These are phyloP conservation scores for Symphodus melops DNA, from an alignment of 2,113 vertebrate species.

Conservation along the genomic window DNA sequence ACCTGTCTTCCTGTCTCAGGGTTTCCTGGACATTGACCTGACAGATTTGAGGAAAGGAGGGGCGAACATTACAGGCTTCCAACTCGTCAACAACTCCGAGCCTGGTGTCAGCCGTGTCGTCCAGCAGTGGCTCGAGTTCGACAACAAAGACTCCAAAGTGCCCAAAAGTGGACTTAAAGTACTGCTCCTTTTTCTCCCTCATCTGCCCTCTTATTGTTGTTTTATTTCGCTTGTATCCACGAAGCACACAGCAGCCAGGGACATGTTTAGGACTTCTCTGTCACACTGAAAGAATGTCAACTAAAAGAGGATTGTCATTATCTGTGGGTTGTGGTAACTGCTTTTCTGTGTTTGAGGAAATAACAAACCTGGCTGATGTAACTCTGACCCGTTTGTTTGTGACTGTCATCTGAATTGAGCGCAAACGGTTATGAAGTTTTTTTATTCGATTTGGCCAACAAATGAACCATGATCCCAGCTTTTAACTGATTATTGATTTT, in stretches of 20 bases:
- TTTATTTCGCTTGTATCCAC: neutral
- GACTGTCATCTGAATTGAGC: slow-evolving; percentile 15
- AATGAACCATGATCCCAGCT: slow-evolving; percentile 3
- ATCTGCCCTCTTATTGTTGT: neutral
- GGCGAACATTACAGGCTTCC: slow-evolving; percentile 97
- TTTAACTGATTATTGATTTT: slow-evolving; percentile 28
- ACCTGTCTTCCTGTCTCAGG: slow-evolving; percentile 77
- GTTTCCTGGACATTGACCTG: slow-evolving; percentile 97
- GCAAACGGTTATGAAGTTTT: slow-evolving; percentile 22
- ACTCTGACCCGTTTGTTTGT: slow-evolving; percentile 15
- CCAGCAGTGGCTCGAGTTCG: slow-evolving; percentile 95
- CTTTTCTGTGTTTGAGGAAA: neutral
- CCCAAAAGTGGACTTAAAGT: slow-evolving; percentile 94
- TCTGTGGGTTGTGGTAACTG: neutral
- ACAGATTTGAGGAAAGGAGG: slow-evolving; percentile 95
- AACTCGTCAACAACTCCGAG: slow-evolving; percentile 94
- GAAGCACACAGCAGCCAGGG: neutral
- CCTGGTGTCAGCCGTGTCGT: slow-evolving; percentile 88
- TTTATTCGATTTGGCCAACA: slow-evolving; percentile 1
- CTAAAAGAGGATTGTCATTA: neutral
- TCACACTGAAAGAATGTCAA: neutral
- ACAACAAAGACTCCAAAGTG: slow-evolving; percentile 92
- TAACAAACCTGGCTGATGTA: neutral
- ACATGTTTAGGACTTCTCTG: neutral
- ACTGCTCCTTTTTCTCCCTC: slow-evolving; percentile 26